Base-by-base conservation (phyloP, 2,888 invertebrate species). In the Xestobium rufovillosum region DNA sequence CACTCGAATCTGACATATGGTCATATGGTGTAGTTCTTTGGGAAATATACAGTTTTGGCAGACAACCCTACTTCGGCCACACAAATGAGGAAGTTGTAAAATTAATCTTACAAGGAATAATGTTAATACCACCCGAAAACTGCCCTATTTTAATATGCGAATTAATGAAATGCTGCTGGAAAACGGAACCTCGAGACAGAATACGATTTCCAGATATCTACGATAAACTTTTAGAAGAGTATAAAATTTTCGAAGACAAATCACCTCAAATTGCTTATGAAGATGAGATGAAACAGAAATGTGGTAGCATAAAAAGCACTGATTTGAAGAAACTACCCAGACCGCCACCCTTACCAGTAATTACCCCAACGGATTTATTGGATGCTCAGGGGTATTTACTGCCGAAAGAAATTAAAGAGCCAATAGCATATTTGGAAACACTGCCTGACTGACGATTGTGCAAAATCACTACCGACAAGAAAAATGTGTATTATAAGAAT, bases 31-130 rank as follows among this genome's bases (percentile, higher is more conserved):
- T 94, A 2, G 83, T 92, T 3, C 71, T 95, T 1, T 94, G 94
- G 94, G 94, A 95, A 65, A 84, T 92, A 38, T 94, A 86, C 68
- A 87, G 86, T 48, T 80, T 80, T 50, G 94, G 90, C n/a, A 84
- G 86, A 51, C 90, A 91, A 56, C 94, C 94, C 0, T 92, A 91
- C 61, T 91, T 84, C 59, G 91, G 90, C 1, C 85, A 85, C 59
- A 83, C 83, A 44, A 91, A 92, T 60, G 88, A 89, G 52, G 89
- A 89, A 58, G 86, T 83, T 1, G 76, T 87, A 8, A 82, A 83
- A 49, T 67, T 89, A 36, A 84, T 90, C 43, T 70, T 85, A 11
- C 82, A 82, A 52, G 86, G 86, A 3, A 83, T 84, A 41, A 76
- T 86, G 57, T 67, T 90, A 32, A 80, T 82, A 17, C 82, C 86